Conservation (phyloP, 1,140 invertebrate species). For the Eumeta japonica region DNA sequence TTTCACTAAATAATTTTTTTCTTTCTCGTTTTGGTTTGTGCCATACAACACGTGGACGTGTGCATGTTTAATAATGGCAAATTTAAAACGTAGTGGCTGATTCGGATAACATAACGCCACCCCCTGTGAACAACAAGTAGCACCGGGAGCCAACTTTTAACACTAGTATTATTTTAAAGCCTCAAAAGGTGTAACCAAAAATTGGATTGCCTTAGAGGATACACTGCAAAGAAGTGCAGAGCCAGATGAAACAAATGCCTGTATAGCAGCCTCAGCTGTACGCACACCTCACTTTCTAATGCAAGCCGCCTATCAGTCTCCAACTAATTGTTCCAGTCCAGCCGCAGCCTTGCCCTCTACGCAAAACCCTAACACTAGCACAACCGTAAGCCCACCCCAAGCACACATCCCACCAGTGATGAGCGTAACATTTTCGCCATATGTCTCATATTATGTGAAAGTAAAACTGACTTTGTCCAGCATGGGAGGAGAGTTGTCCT, state of each 20-base stretch:
- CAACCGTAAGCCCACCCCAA: no score
- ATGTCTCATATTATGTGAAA: constrained; percentile 88
- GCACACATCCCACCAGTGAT: no score
- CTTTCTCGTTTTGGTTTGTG: constrained; percentile 65
- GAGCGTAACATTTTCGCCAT: constrained; percentile 85
- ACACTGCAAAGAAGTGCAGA: constrained; percentile 72
- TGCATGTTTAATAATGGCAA: constrained; percentile 99
- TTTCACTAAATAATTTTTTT: no score
- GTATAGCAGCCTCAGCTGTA: constrained; percentile 68
- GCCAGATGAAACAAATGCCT: constrained; percentile 65
- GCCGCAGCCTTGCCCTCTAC: no score
- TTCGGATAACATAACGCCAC: constrained; percentile 66
- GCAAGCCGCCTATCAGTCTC: no score
- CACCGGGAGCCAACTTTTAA: neutral
- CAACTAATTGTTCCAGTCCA: no score
- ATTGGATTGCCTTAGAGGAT: constrained; percentile 80
- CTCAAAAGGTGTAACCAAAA: constrained; percentile 68
- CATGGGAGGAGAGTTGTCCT: constrained; percentile 75
- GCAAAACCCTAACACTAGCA: no score
- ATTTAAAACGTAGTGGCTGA: constrained; percentile 96
- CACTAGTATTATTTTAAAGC: neutral
- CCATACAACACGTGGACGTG: constrained; percentile 96
- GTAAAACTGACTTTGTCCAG: constrained; percentile 75
- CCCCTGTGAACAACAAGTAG: constrained; percentile 58
- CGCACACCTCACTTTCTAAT: constrained; percentile 57